Evolutionary conservation across 2,888 invertebrate genomes (phyloP), one percentile per base, ranked within the genome.

Genomic region (Acheta domesticus): DNA sequence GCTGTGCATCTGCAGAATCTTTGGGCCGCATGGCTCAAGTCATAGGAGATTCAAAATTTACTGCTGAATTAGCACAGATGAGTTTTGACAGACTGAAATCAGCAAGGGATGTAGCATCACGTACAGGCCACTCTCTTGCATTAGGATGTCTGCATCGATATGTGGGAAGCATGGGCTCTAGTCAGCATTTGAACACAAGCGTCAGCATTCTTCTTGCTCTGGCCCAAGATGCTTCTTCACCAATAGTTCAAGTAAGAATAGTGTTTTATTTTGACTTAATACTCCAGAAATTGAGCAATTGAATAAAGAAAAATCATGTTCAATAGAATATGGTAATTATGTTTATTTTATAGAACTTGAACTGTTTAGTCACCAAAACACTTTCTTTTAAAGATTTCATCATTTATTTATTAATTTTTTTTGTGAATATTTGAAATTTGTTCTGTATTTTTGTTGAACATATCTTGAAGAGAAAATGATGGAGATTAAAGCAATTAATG

Each of bases 111-210:
- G 96, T 95, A 73, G 93, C 94, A 19, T 94, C 93, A 82, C 89
- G 96, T 80, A 96, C 96, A 0, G 93, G 93, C 0, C 96, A 96
- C 87, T 96, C 96, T 0, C 88, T 99, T 82, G 97, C 98, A 0
- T 90, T 98, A n/a, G 99, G 99, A 73, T 97, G 97, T 84, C 90
- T 99, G 77, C 98, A 98, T 88, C 91, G 97, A 50, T 98, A 98
- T 84, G 93, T 98, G 0, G 98, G 99, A 12, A 96, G 98, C 11
- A 94, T 97, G 92, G 96, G 98, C 1, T 96, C 97, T 2, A 96
- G 96, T 82, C 98, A 98, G 85, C 96, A 97, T 88, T 90, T 97
- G 79, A 96, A 94, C 85, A 96, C 97, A 2, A 97, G 97, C 86
- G 94, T 99, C 83, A 97, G 97, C 74, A 97, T 99, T 85, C 87